Evolutionary conservation across 2,113 vertebrate species (phyloP), one percentile per base, ranked within the genome.

Genomic region (Hydropotes inermis): DNA sequence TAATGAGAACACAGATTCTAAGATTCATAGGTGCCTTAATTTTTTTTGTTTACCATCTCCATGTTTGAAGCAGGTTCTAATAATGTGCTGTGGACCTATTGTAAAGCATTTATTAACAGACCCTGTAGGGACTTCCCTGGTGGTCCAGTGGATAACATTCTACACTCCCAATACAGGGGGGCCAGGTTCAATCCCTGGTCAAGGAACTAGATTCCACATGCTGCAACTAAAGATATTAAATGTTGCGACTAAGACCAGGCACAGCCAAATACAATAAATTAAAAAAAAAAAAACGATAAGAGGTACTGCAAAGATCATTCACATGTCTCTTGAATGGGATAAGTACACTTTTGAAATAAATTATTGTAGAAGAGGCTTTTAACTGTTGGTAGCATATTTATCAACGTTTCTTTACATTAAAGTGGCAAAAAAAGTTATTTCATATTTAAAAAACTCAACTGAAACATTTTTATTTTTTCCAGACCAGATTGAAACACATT

Each of bases 1-100:
- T 98, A 95, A 86, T 96, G 79, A 92, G 28, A 92, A 52, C 6
- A 87, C 52, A 94, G 23, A 74, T 90, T 95, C 81, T 88, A 94
- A 96, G 50, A 92, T 54, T 89, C 55, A 90, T 87, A 83, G 25
- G 52, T 93, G 23, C 1, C 43, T 87, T 94, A 50, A 81, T 47
- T 88, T 95, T 95, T 89, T 86, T 33, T 76, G 10, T 96, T 83
- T 85, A n/a, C 19, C 57, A 93, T 90, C 89, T 70, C 43, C 39
- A 43, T 39, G 23, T 74, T 95, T 79, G 9, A 93, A 93, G 19
- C 21, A 91, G 23, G 25, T 92, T 64, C 39, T 88, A 89, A 82
- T 47, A 92, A 94, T 89, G 36, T 6, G 16, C 67, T 94, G n/a
- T 86, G 27, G 47, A 64, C 33, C 10, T 83, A 3, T 86, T 50